Evolutionary conservation across 2,113 vertebrate genomes (phyloP).

Genomic region (Cyprinus carpio): DNA sequence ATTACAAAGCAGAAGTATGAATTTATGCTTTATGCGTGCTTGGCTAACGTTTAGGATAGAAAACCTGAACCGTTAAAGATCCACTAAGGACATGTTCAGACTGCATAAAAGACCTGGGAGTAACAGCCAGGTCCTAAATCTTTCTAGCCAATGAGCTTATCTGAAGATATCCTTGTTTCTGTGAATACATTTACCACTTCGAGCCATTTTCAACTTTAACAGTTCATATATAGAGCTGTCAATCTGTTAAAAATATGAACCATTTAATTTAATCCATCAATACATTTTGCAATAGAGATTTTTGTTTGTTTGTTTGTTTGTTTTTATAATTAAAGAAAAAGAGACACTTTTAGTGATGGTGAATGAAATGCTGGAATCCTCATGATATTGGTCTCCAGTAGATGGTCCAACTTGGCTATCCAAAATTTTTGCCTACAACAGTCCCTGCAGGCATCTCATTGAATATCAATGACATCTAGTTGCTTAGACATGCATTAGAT

Average conservation of each 20-base stretch:
- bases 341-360: no score
- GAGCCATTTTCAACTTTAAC: background rate
- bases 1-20: constrained; percentile 28
- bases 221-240: background rate
- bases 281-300: no score
- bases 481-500: background rate
- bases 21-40: constrained; percentile 20
- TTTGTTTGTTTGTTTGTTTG: no score
- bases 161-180: constrained; percentile 10
- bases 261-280: no score
- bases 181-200: background rate
- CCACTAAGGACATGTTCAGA: constrained; percentile 36
- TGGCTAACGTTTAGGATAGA: constrained; percentile 5
- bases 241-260: background rate
- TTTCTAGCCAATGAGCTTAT: background rate
- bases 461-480: background rate
- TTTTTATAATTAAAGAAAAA: no score
- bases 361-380: no score
- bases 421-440: no score
- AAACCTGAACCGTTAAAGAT: constrained; percentile 29
- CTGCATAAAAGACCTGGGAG: constrained; percentile 12
- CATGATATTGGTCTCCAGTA: no score
- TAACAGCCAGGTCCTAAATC: constrained; percentile 21
- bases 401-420: no score
- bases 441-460: background rate